Evolutionary conservation across 2,888 invertebrate species (phyloP).

Genomic region (Leptopilina drosophilae): DNA sequence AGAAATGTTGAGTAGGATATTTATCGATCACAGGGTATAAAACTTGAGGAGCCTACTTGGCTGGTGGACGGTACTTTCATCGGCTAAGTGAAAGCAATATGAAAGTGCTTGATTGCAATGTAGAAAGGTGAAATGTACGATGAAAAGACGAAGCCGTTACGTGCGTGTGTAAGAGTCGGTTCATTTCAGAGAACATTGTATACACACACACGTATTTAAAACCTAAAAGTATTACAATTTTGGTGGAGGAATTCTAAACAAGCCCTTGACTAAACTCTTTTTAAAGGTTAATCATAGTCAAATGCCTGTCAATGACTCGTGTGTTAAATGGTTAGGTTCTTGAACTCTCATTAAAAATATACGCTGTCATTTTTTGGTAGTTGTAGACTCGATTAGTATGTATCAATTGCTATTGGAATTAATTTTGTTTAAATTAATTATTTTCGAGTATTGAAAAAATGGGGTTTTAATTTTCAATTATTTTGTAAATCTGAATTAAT

Average conservation of each 20-base stretch:
- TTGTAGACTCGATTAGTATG: too few species aligned
- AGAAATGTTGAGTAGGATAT: constrained; percentile 41
- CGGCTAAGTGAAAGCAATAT: constrained; percentile 77
- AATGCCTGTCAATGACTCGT: constrained; percentile 41
- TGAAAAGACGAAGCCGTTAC: constrained; percentile 75
- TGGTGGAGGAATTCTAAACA: constrained; percentile 46
- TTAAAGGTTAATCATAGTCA: constrained; percentile 65
- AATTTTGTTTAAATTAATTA: too few species aligned
- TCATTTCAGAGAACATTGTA: constrained; percentile 61
- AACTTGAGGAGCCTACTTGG: constrained; percentile 67
- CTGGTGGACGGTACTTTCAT: constrained; percentile 74
- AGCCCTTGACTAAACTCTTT: constrained; percentile 67
- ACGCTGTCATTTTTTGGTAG: too few species aligned
- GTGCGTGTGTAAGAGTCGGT: constrained; percentile 70
- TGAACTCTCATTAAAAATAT: constrained; percentile 2
- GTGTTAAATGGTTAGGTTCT: neutral
- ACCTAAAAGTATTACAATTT: constrained; percentile 43
- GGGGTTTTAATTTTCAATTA: too few species aligned
- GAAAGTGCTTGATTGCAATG: constrained; percentile 78
- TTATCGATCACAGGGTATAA: constrained; percentile 55
- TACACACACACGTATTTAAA: too few species aligned
- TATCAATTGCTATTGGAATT: too few species aligned
- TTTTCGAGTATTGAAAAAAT: too few species aligned
- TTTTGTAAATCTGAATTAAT: too few species aligned
- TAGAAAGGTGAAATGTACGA: constrained; percentile 77